Evolutionary conservation across 2,888 invertebrate genomes (phyloP).

Genomic region (Scrobipalpa costella): DNA sequence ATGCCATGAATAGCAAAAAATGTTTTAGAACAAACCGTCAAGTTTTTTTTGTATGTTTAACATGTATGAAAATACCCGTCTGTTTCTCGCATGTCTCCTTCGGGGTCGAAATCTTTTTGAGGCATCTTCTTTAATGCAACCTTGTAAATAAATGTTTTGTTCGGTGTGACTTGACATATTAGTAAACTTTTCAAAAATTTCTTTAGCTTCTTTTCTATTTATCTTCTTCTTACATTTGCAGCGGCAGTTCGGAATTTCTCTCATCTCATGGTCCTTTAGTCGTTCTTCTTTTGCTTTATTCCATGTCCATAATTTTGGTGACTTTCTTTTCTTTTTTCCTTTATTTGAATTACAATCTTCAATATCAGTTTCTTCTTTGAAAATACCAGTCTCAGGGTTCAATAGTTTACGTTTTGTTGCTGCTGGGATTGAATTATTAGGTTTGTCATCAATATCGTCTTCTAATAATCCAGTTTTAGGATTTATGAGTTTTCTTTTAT

Average conservation of each 20-base stretch:
- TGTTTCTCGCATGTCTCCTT: background rate
- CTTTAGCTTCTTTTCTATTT: too few relatives aligned
- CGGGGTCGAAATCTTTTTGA: background rate
- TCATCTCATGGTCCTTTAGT: background rate
- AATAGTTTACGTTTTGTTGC: slow-evolving; percentile 11
- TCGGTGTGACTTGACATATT: background rate
- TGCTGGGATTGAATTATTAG: slow-evolving; percentile 3
- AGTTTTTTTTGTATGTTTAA: background rate
- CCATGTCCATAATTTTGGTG: background rate
- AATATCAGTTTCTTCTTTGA: background rate
- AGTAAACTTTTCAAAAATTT: too few relatives aligned
- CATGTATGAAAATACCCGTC: background rate
- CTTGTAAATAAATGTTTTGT: slow-evolving; percentile 7
- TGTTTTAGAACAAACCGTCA: background rate
- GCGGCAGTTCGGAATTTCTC: background rate
- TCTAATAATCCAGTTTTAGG: background rate
- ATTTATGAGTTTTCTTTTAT: slow-evolving; percentile 1
- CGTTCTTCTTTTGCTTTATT: slow-evolving; percentile 14
- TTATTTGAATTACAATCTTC: background rate
- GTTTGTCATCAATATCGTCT: background rate
- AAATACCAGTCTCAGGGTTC: background rate
- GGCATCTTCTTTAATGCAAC: background rate
- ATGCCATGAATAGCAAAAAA: slow-evolving; percentile 12
- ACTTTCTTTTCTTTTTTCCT: background rate
- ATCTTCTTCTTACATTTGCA: background rate